Conservation (phyloP, 1,140 invertebrate genomes). For the Drosophila seguyi region DNA sequence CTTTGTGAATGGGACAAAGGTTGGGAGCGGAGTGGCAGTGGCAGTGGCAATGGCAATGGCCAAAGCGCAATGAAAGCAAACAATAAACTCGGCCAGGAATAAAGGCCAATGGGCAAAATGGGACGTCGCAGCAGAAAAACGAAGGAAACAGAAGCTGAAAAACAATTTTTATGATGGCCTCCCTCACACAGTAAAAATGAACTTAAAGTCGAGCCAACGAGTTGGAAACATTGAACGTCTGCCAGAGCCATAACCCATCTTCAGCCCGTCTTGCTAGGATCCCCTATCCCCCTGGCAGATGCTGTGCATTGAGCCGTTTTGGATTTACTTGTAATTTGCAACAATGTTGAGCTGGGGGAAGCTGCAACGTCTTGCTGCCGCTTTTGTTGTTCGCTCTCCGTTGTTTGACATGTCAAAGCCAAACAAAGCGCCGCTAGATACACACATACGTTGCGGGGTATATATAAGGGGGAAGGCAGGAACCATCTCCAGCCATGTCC, state of each 20-base stretch:
- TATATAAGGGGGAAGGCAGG: not conserved
- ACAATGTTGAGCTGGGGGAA: conserved; percentile 57
- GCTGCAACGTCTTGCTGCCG: conserved; percentile 43
- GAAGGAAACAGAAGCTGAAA: conserved; percentile 36
- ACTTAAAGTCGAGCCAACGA: conserved; percentile 73
- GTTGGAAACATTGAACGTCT: conserved; percentile 74
- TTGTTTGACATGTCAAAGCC: conserved; percentile 69
- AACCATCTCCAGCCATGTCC: not conserved
- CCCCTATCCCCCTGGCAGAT: not conserved
- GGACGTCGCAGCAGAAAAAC: conserved; percentile 9
- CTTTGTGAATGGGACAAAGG: conserved; percentile 17
- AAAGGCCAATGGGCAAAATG: conserved; percentile 61
- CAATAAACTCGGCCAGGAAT: conserved; percentile 65
- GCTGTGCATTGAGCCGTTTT: conserved; percentile 73
- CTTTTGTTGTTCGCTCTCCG: conserved; percentile 55
- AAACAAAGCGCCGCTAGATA: conserved; percentile 62
- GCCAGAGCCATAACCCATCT: conserved; percentile 53
- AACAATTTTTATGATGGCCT: conserved; percentile 64
- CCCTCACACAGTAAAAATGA: conserved; percentile 54
- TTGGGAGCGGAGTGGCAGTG: not conserved
- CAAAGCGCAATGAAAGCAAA: conserved; percentile 63
- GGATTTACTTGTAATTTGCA: conserved; percentile 76
- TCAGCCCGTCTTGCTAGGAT: conserved; percentile 15
- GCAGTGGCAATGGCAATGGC: conserved; percentile 26
- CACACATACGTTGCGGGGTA: conserved; percentile 2